Evolutionary conservation across 2,113 vertebrate genomes (phyloP).

Genomic region (Microtus oregoni): DNA sequence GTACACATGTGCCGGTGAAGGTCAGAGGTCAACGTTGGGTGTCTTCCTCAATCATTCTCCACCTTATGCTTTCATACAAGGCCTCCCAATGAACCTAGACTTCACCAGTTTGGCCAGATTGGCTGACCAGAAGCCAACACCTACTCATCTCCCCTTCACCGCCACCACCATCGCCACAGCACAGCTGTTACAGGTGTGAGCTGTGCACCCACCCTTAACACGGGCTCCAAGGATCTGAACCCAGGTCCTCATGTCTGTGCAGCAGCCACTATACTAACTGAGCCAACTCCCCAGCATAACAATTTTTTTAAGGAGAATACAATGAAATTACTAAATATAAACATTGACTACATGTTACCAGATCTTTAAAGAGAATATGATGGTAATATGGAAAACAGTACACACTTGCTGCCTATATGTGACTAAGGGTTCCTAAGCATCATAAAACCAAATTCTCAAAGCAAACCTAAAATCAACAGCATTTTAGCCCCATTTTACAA

Average conservation of each 20-base stretch:
- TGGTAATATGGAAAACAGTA: too few species aligned
- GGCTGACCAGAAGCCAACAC: background rate
- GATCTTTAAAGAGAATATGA: background rate
- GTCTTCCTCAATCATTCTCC: background rate
- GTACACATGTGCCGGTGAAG: background rate
- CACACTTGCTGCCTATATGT: background rate
- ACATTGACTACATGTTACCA: background rate
- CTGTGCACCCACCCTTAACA: background rate
- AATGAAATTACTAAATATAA: background rate
- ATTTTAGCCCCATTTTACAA: constrained; percentile 30
- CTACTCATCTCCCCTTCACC: background rate
- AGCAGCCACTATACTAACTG: too few species aligned
- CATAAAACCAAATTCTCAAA: background rate
- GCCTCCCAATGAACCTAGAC: background rate
- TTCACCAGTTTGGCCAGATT: background rate
- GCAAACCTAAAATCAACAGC: background rate
- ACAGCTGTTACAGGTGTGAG: background rate
- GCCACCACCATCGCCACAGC: background rate
- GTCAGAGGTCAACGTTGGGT: too few species aligned
- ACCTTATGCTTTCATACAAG: background rate
- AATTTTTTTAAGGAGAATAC: background rate
- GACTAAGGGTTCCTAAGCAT: background rate
- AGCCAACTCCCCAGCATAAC: background rate
- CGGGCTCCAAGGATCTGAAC: background rate
- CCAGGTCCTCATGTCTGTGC: too few species aligned